These are phyloP conservation scores for Drosophila watanabei DNA, from an alignment of 1,140 invertebrate species.

Conservation along the genomic window DNA sequence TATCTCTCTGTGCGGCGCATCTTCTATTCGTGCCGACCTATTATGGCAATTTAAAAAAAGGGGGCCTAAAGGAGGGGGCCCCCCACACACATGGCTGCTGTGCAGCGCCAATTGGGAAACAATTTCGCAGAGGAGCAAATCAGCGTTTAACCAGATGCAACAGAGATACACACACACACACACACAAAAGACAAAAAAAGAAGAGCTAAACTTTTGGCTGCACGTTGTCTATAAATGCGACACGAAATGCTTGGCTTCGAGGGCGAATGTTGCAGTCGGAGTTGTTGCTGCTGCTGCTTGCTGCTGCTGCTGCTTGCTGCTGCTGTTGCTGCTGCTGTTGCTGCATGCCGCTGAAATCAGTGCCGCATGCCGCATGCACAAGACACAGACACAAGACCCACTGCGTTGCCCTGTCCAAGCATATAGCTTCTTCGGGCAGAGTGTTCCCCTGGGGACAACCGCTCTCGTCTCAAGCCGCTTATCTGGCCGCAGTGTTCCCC, in stretches of 20 bases:
- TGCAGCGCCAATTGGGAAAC: slow-evolving; percentile 67
- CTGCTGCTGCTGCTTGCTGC: slow-evolving; percentile 30
- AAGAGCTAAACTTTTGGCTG: slow-evolving; percentile 47
- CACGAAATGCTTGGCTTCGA: slow-evolving; percentile 75
- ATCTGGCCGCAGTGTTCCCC: slow-evolving; percentile 7
- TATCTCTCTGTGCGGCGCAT: slow-evolving; percentile 19
- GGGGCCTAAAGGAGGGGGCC: neutral
- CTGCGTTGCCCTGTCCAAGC: slow-evolving; percentile 60
- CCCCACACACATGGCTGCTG: slow-evolving; percentile 38
- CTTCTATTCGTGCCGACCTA: slow-evolving; percentile 46
- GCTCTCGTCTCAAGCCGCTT: slow-evolving; percentile 6
- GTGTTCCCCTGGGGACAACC: neutral
- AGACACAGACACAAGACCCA: slow-evolving; percentile 46
- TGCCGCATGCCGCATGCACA: slow-evolving; percentile 33
- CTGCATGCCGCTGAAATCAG: slow-evolving; percentile 57
- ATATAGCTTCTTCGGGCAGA: slow-evolving; percentile 5
- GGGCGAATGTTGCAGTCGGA: slow-evolving; percentile 18
- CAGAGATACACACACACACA: neutral
- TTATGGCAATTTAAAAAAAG: slow-evolving; percentile 63
- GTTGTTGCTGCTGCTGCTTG: slow-evolving; percentile 28
- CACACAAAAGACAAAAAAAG: too few species aligned
- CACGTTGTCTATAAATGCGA: slow-evolving; percentile 82
- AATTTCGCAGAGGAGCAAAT: slow-evolving; percentile 75
- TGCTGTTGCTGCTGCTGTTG: slow-evolving; percentile 34
- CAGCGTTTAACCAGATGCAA: slow-evolving; percentile 62